Base-by-base conservation (phyloP, 1,140 invertebrate species). In the Macrotrachela quadricornifera region DNA sequence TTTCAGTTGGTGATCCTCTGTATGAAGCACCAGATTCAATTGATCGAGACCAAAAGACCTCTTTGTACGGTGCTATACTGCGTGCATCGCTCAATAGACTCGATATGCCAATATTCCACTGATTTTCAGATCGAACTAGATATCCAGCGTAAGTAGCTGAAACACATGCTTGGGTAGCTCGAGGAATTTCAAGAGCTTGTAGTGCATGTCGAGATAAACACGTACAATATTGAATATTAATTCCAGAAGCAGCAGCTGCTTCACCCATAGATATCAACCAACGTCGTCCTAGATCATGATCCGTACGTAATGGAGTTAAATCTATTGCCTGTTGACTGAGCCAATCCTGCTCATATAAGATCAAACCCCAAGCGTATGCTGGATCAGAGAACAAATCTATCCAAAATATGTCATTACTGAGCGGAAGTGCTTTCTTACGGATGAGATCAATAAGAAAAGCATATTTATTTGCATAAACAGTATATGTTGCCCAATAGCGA, bases 261-360 rank as follows among this genome's bases (percentile, higher is more conserved):
- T 46, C 41, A n/a, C 58, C 61, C 63, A 64, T 64, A 30, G 57
- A 51, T 15, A 41, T 51, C n/a, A 64, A 55, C 63, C 63, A 64
- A 12, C 17, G 47, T 11, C 49, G 43, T 10, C 58, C 61, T n/a
- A 61, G 42, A 17, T 51, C 38, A 10, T 58, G 17, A 37, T 61
- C 55, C 17, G 56, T 49, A 42, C 56, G 51, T 0, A 60, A 39
- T 1, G 56, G 51, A 0, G 57, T 12, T 6, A 61, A 40, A 4
- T 56, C 54, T 18, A 46, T 49, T 40, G 61, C 59, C 47, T 62
- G 58, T 18, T 57, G 51, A 17, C 60, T 58, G 37, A 62, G 46
- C 60, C 60, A 62, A 47, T 60, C 59, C 59, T 61, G 59, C 44
- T 61, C 59, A 50, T 61, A 61, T n/a, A 56, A 17, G 12, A 58